Evolutionary conservation across 1,140 invertebrate genomes (phyloP), one percentile per base, ranked within the genome.

Genomic region (Heliconius melpomene): DNA sequence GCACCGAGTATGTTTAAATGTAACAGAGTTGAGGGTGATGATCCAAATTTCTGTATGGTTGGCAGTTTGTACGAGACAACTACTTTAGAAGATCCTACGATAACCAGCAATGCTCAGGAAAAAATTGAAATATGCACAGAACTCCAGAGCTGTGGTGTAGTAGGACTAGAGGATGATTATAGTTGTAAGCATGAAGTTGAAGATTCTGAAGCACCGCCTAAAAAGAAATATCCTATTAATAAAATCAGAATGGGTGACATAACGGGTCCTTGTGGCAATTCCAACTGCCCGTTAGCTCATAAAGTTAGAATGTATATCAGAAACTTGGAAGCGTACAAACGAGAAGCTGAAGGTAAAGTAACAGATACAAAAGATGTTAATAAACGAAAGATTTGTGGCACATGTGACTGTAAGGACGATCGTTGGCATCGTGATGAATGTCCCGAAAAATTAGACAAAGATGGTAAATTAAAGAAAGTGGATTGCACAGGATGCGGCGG

Each of bases 241-340:
- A 94, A 93, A 79, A 93, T 94, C 23, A 86, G 88, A 78, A 94
- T 94, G 91, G 92, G 92, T 70, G 92, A 94, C 81, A 94, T 94
- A 32, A 87, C 79, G 29, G 92, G 93, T 18, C 91, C 93, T 40
- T 94, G 93, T 86, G 93, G 93, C 70, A 94, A 94, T 85, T 52
- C 86, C 8, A 94, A 92, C 38, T 94, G 93, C 85, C 78, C 88
- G 40, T 82, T 94, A 77, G 91, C 91, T 40, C 93, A 94, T 79
- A 94, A 92, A 88, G 88, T 94, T 23, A 91, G 79, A 84, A 89
- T 79, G 8, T 94, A 94, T 82, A 90, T 94, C 72, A 88, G 93
- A 87, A 91, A 91, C 75, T 78, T 93, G 74, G 91, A 93, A n/a
- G 82, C 85, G 8, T 94, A 94, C 75, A 93, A 92, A 84, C 83